A percentile compares a stretch with the other conserved stretches of the same genome.
These are phyloP conservation scores for Diploscapter pachys DNA, from an alignment of 1,140 invertebrate species.

Conservation along the genomic window DNA sequence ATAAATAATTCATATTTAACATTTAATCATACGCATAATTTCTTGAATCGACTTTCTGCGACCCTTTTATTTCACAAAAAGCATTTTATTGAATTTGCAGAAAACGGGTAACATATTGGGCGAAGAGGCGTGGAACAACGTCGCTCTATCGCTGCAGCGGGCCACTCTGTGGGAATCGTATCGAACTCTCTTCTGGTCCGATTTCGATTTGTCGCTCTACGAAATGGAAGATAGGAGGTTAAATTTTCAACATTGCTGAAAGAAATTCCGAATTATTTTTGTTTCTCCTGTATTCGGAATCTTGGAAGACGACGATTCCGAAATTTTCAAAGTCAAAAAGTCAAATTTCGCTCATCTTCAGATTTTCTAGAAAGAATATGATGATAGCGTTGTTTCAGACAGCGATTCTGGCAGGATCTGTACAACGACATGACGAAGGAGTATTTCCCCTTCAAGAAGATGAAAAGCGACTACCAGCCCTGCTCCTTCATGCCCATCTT, in stretches of 20 bases:
- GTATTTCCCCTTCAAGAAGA: constrained; percentile 53
- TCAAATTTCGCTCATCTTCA: neutral
- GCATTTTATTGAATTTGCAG: constrained; percentile 25
- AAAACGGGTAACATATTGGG: constrained; percentile 42
- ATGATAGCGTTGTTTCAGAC: constrained; percentile 30
- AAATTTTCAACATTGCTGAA: constrained; percentile 1
- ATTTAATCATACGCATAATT: too few relatives aligned
- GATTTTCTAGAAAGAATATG: neutral
- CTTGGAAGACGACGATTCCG: too few relatives aligned
- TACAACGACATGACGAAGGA: constrained; percentile 54
- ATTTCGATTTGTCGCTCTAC: constrained; percentile 52
- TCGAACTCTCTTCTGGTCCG: constrained; percentile 55
- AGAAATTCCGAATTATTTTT: neutral
- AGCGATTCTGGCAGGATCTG: constrained; percentile 58
- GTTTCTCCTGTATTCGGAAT: neutral
- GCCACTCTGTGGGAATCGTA: constrained; percentile 54
- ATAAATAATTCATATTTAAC: too few relatives aligned
- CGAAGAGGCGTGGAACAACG: constrained; percentile 40
- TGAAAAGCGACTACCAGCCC: constrained; percentile 52
- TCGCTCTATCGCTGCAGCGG: constrained; percentile 42
- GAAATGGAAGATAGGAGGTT: constrained; percentile 57
- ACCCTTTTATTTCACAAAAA: neutral
- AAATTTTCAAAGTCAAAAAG: too few relatives aligned
- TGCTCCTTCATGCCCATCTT: constrained; percentile 59
- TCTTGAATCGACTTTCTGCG: too few relatives aligned